Percentiles rank a stretch among this genome's conserved stretches.
phyloP scores from a whole-genome alignment of 1,140 invertebrate genomes.

The Stenopsyche tienmushanensis region DNA sequence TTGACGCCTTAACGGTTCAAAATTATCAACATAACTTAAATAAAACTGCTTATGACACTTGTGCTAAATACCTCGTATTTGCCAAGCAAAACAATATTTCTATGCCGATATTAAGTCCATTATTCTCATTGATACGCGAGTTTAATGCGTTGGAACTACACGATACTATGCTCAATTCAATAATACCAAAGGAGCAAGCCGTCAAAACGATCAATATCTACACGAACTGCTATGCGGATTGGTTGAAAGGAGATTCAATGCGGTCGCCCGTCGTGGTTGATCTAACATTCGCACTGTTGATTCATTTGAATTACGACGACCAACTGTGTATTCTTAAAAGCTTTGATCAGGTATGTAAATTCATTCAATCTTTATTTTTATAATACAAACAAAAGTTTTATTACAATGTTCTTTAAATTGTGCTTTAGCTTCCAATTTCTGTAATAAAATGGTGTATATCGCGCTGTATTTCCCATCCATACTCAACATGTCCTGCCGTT shows the following conservation, averaged over 20 bases:
- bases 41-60: conserved; percentile 54
- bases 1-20: conserved; percentile 29
- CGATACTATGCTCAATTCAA: conserved; percentile 43
- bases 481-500: conserved; percentile 52
- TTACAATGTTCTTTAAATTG: too few species aligned
- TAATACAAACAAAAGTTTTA: background rate
- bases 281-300: conserved; percentile 61
- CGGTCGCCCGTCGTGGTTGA: conserved; percentile 55
- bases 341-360: conserved; percentile 51
- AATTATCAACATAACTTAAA: conserved; percentile 49
- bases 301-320: conserved; percentile 51
- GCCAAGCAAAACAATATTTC: conserved; percentile 47
- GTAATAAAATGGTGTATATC: conserved; percentile 49
- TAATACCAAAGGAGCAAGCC: conserved; percentile 41
- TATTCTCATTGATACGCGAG: conserved; percentile 50
- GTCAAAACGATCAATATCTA: conserved; percentile 49
- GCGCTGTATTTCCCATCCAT: conserved; percentile 52
- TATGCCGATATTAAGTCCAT: conserved; percentile 45
- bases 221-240: conserved; percentile 51
- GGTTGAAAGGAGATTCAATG: conserved; percentile 51
- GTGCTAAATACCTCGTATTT: conserved; percentile 54
- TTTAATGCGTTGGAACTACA: conserved; percentile 54
- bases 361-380: background rate
- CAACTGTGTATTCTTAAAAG: conserved; percentile 56
- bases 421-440: conserved; percentile 41